These are phyloP conservation scores for Frankliniella fusca DNA, from an alignment of 2,888 invertebrate species.

Conservation along the genomic window DNA sequence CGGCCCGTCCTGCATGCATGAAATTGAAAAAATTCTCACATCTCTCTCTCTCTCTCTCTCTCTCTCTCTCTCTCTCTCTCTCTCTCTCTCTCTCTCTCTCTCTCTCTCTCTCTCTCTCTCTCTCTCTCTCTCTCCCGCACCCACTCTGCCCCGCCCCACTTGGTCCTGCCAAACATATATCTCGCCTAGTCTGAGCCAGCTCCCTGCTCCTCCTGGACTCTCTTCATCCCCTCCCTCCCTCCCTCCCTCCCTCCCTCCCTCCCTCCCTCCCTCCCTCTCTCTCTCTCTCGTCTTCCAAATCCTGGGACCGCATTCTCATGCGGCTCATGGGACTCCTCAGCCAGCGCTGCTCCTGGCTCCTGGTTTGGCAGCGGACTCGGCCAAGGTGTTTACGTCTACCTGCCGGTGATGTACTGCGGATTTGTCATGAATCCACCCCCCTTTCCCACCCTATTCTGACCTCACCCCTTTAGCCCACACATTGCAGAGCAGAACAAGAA, in stretches of 20 bases:
- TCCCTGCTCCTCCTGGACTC: not conserved
- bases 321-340: no score
- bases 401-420: not conserved
- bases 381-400: not conserved
- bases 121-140: not conserved
- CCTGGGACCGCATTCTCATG: not conserved
- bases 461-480: no score
- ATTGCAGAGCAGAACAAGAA: no score
- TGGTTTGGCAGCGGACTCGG: not conserved
- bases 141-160: not conserved
- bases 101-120: not conserved
- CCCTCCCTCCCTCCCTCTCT: not conserved
- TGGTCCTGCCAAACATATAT: no score
- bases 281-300: not conserved
- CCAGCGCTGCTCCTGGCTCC: no score
- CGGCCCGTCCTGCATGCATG: no score
- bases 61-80: slow-evolving; percentile 18
- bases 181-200: not conserved
- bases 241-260: not conserved
- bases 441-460: no score
- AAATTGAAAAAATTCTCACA: not conserved
- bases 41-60: not conserved
- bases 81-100: slow-evolving; percentile 5
- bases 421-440: no score
- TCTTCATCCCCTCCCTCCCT: not conserved